A percentile compares a stretch with the other conserved stretches of the same genome.
Conservation (phyloP, 2,888 invertebrate genomes). For the Himalopsyche tibetana region DNA sequence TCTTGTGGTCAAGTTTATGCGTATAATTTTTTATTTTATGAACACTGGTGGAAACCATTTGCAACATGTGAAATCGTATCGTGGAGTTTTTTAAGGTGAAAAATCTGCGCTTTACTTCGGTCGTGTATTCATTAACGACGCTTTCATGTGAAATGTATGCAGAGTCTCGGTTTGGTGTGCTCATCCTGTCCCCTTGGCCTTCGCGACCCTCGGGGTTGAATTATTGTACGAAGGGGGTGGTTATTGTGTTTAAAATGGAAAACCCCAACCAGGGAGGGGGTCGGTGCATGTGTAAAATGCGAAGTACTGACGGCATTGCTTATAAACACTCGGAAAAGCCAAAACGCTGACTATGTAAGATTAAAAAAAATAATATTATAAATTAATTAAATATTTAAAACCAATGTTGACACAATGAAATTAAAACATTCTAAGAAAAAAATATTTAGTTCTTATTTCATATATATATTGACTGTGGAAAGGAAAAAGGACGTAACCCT, state of each 20-base stretch:
- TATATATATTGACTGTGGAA: too few relatives aligned
- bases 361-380: too few relatives aligned
- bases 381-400: too few relatives aligned
- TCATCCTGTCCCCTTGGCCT: conserved; percentile 39
- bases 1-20: too few relatives aligned
- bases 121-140: conserved; percentile 48
- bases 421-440: too few relatives aligned
- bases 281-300: conserved; percentile 12
- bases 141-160: conserved; percentile 46
- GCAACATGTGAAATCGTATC: too few relatives aligned
- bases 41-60: too few relatives aligned
- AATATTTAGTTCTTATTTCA: too few relatives aligned
- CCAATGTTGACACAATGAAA: too few relatives aligned
- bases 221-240: conserved; percentile 62
- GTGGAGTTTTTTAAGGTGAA: neutral
- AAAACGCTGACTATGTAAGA: neutral
- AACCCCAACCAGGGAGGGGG: conserved; percentile 41
- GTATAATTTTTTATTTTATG: too few relatives aligned
- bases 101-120: conserved; percentile 36
- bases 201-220: conserved; percentile 50
- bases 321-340: conserved; percentile 16
- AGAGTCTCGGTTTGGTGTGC: conserved; percentile 45
- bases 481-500: too few relatives aligned
- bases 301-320: neutral
- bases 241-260: conserved; percentile 64